Conservation (phyloP, 2,113 vertebrate species). For the Rattus norvegicus region GRCr8 NC_086026.1:124497501-124498000, state of each 20-base stretch:
- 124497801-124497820: neutral
- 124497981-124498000: neutral
- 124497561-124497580: neutral
- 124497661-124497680: neutral
- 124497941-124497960: neutral
- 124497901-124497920: neutral
- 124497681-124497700: neutral
- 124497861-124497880: conserved; percentile 25
- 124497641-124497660: neutral
- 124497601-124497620: too few relatives aligned
- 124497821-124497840: conserved; percentile 10
- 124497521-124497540: too few relatives aligned
- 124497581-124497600: neutral
- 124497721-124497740: neutral
- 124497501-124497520: neutral
- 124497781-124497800: neutral
- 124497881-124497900: conserved; percentile 47
- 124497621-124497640: too few relatives aligned
- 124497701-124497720: neutral
- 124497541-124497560: neutral
- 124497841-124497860: conserved; percentile 1
- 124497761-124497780: neutral
- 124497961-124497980: neutral
- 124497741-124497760: conserved; percentile 1
- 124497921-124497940: neutral